Percentiles rank a stretch among this genome's conserved stretches.
Conservation (phyloP, 2,797 vertebrate genomes). For the Lithobates sylvaticus region DNA sequence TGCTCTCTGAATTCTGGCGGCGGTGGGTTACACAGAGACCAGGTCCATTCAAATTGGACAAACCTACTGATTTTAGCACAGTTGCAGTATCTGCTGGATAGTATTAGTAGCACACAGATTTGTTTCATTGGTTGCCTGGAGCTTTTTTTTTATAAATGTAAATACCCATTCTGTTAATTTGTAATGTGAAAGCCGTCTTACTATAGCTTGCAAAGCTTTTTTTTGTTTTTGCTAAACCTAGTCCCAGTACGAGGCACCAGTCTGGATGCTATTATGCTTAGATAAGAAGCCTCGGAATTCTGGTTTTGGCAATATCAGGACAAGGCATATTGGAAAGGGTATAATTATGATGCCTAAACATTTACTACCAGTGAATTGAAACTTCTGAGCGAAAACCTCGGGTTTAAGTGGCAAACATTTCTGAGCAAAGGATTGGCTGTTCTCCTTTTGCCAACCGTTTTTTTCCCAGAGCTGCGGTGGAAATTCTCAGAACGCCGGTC, state of each 20-base stretch:
- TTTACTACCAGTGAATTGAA: conserved; percentile 61
- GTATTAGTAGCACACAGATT: too few relatives aligned
- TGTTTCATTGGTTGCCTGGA: too few relatives aligned
- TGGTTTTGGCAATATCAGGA: conserved; percentile 68
- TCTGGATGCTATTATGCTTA: conserved; percentile 58
- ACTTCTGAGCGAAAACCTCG: conserved; percentile 50
- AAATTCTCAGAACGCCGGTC: conserved; percentile 4
- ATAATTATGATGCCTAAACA: conserved; percentile 55
- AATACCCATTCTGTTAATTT: background rate
- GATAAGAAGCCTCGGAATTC: conserved; percentile 69
- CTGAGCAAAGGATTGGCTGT: conserved; percentile 31
- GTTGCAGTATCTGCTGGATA: too few relatives aligned
- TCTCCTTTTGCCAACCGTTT: conserved; percentile 26
- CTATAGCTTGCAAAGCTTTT: background rate
- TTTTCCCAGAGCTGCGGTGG: conserved; percentile 32
- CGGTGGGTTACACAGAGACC: too few relatives aligned
- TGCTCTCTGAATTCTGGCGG: too few relatives aligned
- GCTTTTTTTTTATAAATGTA: too few relatives aligned
- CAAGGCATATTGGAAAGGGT: conserved; percentile 55
- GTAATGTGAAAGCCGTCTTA: background rate
- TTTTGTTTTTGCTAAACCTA: background rate
- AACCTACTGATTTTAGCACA: too few relatives aligned
- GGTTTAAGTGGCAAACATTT: conserved; percentile 17
- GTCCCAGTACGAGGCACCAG: conserved; percentile 27
- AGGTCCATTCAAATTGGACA: too few relatives aligned